Conservation (phyloP, 2,113 vertebrate genomes). For the Urocitellus parryii region DNA sequence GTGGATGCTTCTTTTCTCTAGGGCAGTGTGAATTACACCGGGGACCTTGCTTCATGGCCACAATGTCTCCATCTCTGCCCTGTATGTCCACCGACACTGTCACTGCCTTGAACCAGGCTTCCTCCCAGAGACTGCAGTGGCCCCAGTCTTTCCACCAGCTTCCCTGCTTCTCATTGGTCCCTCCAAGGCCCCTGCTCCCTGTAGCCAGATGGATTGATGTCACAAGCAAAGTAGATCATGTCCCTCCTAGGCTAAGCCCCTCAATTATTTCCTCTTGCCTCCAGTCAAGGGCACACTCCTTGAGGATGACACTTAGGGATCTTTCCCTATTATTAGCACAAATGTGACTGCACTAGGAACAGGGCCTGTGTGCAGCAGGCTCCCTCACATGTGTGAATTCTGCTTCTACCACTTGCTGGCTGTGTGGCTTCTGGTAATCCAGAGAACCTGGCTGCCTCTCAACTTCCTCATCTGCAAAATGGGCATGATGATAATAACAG, state of each 20-base stretch:
- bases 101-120: too few species aligned
- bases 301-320: neutral
- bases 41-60: neutral
- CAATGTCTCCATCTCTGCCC: neutral
- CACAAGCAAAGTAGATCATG: constrained; percentile 2
- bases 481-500: neutral
- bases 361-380: neutral
- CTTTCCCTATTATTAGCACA: neutral
- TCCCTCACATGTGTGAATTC: neutral
- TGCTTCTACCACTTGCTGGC: neutral
- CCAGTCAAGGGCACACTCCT: constrained; percentile 1
- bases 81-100: too few species aligned
- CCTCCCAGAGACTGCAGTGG: too few species aligned
- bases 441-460: neutral
- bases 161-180: too few species aligned
- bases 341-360: neutral
- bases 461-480: constrained; percentile 42
- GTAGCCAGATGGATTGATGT: neutral
- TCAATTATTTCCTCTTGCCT: constrained; percentile 45
- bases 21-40: neutral
- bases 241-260: neutral
- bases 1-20: too few species aligned
- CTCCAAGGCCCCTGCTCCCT: too few species aligned
- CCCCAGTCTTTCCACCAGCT: too few species aligned
- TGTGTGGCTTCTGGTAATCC: neutral